Base-by-base conservation (phyloP, 2,113 vertebrate species). In the Chaenogobius annularis region DNA sequence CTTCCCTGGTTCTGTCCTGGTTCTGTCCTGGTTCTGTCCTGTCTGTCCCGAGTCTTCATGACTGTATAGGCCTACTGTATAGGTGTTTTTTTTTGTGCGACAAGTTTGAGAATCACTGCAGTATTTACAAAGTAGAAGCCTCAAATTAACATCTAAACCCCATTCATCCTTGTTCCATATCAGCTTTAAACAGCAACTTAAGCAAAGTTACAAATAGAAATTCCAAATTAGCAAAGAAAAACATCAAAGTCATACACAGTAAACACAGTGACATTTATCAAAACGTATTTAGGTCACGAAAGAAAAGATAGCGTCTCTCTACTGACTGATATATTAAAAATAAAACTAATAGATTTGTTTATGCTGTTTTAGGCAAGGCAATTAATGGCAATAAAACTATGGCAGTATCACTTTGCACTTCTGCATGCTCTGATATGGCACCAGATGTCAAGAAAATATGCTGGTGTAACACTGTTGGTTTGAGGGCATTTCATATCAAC, bases 151-250 rank as follows among this genome's bases (percentile, higher is more conserved):
- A 46, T 20, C 69, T 46, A 35, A 70, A 14, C 44, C 59, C 37
- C n/a, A 59, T 73, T 31, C 23, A 14, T 74, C 35, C 61, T 78
- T 70, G 61, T 65, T 72, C n/a, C 77, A 71, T n/a, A 69, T 73
- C 59, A 43, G 19, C 59, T 52, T 70, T 75, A 22, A 63, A 78
- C 68, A 64, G 43, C n/a, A 74, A 52, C 68, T 61, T 14, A 72
- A 68, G 66, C 23, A 64, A 11, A 66, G 69, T 55, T 22, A 76
- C 35, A 70, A 73, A 74, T 31, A 59, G 46, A 40, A 37, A 48
- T 75, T 77, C 48, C 66, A 23, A 75, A 78, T 82, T 40, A 94
- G 95, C 95, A 95, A 92, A 48, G 63, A 93, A 73, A 54, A 83
- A 81, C 82, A 81, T 78, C 69, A 79, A 72, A 83, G 66, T 73